Evolutionary conservation across 1,140 invertebrate species (phyloP).

Genomic region (Wiebesia pumilae): DNA sequence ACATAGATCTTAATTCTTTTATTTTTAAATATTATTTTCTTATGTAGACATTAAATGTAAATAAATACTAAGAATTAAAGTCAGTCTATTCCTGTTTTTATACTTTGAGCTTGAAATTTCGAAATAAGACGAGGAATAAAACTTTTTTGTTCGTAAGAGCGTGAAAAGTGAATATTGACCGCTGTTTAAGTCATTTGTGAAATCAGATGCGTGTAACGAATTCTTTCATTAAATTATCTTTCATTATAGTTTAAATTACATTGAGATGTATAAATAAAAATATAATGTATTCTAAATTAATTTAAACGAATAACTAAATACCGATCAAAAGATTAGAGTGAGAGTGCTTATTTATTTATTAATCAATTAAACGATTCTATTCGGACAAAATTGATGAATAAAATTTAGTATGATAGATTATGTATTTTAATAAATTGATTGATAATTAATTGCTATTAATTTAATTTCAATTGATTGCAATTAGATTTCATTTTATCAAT

Average conservation of each 20-base stretch:
- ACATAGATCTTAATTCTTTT: constrained; percentile 37
- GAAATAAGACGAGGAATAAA: constrained; percentile 28
- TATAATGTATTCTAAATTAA: not conserved
- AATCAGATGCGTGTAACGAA: not conserved
- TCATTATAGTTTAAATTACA: too few species aligned
- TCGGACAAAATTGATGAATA: too few species aligned
- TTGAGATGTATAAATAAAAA: too few species aligned
- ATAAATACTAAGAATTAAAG: constrained; percentile 51
- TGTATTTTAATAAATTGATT: not conserved
- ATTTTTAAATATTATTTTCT: constrained; percentile 17
- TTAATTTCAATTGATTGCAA: not conserved
- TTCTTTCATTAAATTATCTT: too few species aligned
- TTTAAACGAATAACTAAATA: too few species aligned
- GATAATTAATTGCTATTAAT: not conserved
- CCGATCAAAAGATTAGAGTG: too few species aligned
- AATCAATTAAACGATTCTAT: too few species aligned
- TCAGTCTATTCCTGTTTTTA: constrained; percentile 43
- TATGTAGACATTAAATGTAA: constrained; percentile 33
- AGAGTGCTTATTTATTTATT: too few species aligned
- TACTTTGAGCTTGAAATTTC: constrained; percentile 36
- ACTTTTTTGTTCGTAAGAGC: constrained; percentile 31
- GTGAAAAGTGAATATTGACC: constrained; percentile 4
- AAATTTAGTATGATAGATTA: too few species aligned
- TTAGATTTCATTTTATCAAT: not conserved
- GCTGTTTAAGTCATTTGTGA: not conserved